Conservation (phyloP, 2,888 invertebrate species). For the Nymphalis c-album region DNA sequence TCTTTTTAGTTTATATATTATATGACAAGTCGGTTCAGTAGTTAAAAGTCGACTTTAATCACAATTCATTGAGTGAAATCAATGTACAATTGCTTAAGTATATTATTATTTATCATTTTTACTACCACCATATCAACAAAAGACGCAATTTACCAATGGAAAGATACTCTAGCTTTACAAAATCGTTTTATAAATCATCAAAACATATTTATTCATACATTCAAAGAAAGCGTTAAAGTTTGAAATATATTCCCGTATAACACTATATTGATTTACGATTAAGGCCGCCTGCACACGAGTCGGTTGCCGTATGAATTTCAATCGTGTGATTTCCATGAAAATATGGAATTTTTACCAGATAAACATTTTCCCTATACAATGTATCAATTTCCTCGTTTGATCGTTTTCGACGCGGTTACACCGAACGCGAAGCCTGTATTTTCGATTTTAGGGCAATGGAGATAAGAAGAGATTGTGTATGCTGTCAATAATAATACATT, state of each 20-base stretch:
- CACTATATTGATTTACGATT: conserved; percentile 39
- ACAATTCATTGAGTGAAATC: too few relatives aligned
- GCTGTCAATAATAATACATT: too few relatives aligned
- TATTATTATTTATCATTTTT: too few relatives aligned
- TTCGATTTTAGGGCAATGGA: background rate
- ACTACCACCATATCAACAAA: too few relatives aligned
- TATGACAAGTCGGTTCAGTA: too few relatives aligned
- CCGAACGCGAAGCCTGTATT: background rate
- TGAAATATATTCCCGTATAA: conserved; percentile 19
- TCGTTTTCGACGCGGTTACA: background rate
- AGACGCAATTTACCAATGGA: too few relatives aligned
- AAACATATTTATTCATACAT: background rate
- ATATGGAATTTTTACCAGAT: conserved; percentile 34
- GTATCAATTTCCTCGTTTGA: conserved; percentile 17
- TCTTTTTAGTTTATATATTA: too few relatives aligned
- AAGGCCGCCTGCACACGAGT: conserved; percentile 33
- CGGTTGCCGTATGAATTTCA: conserved; percentile 37
- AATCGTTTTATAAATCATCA: background rate
- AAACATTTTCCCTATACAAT: conserved; percentile 26
- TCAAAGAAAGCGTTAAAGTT: background rate
- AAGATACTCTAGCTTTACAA: background rate
- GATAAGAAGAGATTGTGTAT: background rate
- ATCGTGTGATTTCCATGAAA: conserved; percentile 30
- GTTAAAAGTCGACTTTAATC: too few relatives aligned
- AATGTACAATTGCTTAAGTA: too few relatives aligned